These are phyloP conservation scores for Trichonephila inaurata DNA, from an alignment of 1,140 invertebrate species.

Conservation along the genomic window DNA sequence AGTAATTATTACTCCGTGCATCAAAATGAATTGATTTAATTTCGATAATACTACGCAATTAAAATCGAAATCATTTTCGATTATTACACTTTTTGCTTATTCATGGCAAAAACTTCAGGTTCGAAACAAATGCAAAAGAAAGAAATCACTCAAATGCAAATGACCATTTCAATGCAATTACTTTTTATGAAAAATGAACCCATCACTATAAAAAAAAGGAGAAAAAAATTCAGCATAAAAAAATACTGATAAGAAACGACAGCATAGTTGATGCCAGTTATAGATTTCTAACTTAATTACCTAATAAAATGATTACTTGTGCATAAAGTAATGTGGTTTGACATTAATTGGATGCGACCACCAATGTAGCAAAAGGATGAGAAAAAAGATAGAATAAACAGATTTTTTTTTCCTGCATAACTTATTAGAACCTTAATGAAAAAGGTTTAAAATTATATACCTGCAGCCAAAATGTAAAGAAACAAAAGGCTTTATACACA, in stretches of 20 bases:
- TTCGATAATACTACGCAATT: neutral
- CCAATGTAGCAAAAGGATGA: neutral
- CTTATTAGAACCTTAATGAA: constrained; percentile 12
- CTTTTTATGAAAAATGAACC: constrained; percentile 17
- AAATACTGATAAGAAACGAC: neutral
- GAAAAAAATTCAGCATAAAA: neutral
- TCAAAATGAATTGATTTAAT: no score
- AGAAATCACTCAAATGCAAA: constrained; percentile 24
- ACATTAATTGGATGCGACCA: constrained; percentile 28
- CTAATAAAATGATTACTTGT: constrained; percentile 51
- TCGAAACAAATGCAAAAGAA: neutral
- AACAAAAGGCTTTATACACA: neutral
- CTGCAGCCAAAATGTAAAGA: neutral
- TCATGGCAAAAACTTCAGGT: neutral
- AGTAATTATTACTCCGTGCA: neutral
- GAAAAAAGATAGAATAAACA: constrained; percentile 22
- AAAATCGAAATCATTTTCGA: neutral
- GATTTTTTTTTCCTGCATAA: neutral
- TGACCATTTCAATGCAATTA: constrained; percentile 18
- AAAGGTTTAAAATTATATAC: neutral
- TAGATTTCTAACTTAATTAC: constrained; percentile 51
- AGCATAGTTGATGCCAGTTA: constrained; percentile 9
- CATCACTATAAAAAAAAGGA: neutral
- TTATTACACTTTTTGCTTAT: neutral
- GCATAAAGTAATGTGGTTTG: constrained; percentile 43